Base-by-base conservation (phyloP, 2,888 invertebrate species). In the Epistrophe grossulariae region DNA sequence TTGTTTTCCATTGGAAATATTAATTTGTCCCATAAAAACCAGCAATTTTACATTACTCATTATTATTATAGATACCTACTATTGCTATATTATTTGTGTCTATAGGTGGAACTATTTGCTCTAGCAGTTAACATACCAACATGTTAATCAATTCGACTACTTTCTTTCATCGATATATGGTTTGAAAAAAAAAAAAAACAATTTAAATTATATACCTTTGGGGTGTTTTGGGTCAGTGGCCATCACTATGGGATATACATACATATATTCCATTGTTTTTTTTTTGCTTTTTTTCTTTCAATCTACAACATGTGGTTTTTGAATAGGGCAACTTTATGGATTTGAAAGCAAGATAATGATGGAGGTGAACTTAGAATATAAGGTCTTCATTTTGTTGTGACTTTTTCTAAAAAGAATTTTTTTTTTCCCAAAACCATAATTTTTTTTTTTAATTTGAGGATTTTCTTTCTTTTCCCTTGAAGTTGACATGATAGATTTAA, bases 61-160 rank as follows among this genome's bases (percentile, higher is more conserved):
- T 40, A 15, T 19, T 24, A 28, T 15, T 35, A 50, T 19, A 17
- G 17, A 17, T 17, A 48, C 35, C 8, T 1, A 1, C 8, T 13
- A 28, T 64, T n/a, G 24, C 40, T 64, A 64, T 62, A 50, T 55
- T 28, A 55, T 70, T 70, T 55, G 52, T 55, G 55, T 55, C 55
- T 43, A 40, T 40, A 55, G 55, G 55, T 70, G 52, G 70, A 70
- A 70, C 38, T 52, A 70, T 70, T 70, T 70, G 55, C 40, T 70
- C 38, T 38, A 40, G 55, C 55, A 70, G 70, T 70, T 70, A 70
- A 70, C 55, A 70, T 70, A 55, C 55, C 28, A 55, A 55, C 70
- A 70, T 52, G 40, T 55, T 28, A 55, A 55, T 70, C 11, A 40
- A 70, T 70, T 52, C 4, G 10, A 55, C 3, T 55, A 70, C 70